phyloP scores from a whole-genome alignment of 2,888 invertebrate species.

The Leptothorax acervorum region DNA sequence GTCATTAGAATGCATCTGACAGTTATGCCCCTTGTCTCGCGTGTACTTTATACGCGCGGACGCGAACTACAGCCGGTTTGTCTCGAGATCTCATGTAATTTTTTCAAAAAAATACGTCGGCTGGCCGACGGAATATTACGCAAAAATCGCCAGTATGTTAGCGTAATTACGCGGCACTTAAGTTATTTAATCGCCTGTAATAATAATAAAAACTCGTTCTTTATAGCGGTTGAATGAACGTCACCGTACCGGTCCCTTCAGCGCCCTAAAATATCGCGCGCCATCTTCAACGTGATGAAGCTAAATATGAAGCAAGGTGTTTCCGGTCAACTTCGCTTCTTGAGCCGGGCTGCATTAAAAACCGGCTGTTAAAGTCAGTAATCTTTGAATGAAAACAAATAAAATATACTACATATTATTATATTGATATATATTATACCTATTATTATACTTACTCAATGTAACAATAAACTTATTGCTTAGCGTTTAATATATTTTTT shows the following conservation, averaged over 20 bases:
- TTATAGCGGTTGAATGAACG: constrained; percentile 35
- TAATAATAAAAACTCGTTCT: constrained; percentile 62
- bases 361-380: not conserved
- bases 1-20: constrained; percentile 51
- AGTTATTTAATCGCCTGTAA: constrained; percentile 66
- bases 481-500: not conserved
- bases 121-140: constrained; percentile 35
- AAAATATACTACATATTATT: not conserved
- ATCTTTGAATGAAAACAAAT: not conserved
- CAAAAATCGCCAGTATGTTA: constrained; percentile 63
- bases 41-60: constrained; percentile 31
- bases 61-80: not conserved
- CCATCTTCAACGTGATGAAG: constrained; percentile 32
- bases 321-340: not conserved
- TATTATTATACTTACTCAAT: constrained; percentile 2
- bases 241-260: constrained; percentile 36
- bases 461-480: not conserved
- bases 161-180: constrained; percentile 58
- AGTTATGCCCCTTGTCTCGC: constrained; percentile 39
- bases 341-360: not conserved
- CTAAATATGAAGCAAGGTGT: constrained; percentile 3
- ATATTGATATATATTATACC: not conserved
- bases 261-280: constrained; percentile 49
- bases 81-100: constrained; percentile 17
- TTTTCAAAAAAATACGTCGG: constrained; percentile 26